phyloP scores from a whole-genome alignment of 2,797 vertebrate species.

The Artibeus lituratus region DNA sequence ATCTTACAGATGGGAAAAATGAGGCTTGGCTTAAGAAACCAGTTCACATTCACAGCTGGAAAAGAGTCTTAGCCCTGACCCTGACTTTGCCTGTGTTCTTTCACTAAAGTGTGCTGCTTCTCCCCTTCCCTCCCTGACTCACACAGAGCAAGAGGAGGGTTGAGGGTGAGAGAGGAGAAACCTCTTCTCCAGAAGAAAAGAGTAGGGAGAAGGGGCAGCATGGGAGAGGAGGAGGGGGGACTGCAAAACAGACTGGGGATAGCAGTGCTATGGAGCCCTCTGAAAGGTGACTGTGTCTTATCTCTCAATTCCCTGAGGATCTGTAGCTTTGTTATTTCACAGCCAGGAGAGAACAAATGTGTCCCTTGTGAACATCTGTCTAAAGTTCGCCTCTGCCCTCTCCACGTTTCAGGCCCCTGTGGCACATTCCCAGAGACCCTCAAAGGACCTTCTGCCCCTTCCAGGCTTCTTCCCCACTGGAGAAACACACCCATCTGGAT shows the following conservation, averaged over 20 bases:
- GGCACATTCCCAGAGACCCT: constrained; percentile 12
- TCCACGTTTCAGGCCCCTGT: constrained; percentile 15
- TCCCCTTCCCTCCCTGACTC: background rate
- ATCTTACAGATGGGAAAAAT: background rate
- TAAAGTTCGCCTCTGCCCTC: constrained; percentile 44
- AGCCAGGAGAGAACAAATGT: constrained; percentile 17
- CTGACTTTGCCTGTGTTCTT: background rate
- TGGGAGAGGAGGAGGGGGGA: background rate
- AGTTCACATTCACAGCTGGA: background rate
- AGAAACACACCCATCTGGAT: background rate
- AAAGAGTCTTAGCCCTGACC: background rate
- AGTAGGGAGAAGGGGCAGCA: rapidly evolving
- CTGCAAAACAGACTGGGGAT: rapidly evolving
- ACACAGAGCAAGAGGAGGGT: background rate
- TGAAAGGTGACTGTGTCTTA: constrained; percentile 33
- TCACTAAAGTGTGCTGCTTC: background rate
- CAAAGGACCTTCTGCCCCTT: constrained; percentile 55
- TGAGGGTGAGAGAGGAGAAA: background rate
- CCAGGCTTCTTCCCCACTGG: constrained; percentile 32
- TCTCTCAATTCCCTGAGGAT: background rate
- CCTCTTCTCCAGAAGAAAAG: background rate
- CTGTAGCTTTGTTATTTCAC: constrained; percentile 44
- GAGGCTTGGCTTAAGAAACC: background rate
- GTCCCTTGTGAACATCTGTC: background rate
- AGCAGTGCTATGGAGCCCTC: background rate